Evolutionary conservation across 2,113 vertebrate species (phyloP), one percentile per base, ranked within the genome.

Genomic region (Montifringilla adamsi): DNA sequence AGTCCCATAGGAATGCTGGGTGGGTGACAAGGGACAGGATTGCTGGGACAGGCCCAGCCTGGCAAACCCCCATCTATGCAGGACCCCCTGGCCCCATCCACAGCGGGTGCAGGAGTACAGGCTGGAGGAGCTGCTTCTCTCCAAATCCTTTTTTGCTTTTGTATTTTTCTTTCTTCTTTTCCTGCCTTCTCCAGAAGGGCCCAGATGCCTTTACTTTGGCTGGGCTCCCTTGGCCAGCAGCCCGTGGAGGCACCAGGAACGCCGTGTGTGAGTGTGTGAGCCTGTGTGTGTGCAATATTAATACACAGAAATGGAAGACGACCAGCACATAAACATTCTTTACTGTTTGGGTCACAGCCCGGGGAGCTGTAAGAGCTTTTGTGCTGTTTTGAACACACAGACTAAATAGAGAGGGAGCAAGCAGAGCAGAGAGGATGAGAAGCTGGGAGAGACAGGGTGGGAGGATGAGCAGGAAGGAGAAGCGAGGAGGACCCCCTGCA

Each of bases 241-340:
- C 94, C 86, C 66, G 0, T 6, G 2, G 90, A 96, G 95, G 95
- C 94, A 96, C 87, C 95, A 93, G 91, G 24, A 93, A 75, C 59
- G 8, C 74, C 2, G 60, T 81, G 96, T 93, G 89, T 67, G 95
- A 94, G 94, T 88, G 95, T 4, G 10, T 53, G 91, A 87, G 90
- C 22, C 46, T 63, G 93, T 88, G 91, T 88, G 91, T 89, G 91
- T 59, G 94, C 86, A 92, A 95, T 95, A 94, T 83, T 94, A 64
- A 97, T 83, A 46, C 70, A 90, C 81, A 96, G 95, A 81, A 55
- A 87, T 97, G 97, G 97, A 97, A 96, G 85, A 67, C 59, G 3
- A 97, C 94, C 97, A 97, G 87, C 76, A 66, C 72, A 96, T 95
- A 97, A 97, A 97, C 96, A 97, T 96, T 96, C 95, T 96, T 97